Conservation (phyloP, 92 coral and sea anemone genomes). For the Muricea muricata region DNA sequence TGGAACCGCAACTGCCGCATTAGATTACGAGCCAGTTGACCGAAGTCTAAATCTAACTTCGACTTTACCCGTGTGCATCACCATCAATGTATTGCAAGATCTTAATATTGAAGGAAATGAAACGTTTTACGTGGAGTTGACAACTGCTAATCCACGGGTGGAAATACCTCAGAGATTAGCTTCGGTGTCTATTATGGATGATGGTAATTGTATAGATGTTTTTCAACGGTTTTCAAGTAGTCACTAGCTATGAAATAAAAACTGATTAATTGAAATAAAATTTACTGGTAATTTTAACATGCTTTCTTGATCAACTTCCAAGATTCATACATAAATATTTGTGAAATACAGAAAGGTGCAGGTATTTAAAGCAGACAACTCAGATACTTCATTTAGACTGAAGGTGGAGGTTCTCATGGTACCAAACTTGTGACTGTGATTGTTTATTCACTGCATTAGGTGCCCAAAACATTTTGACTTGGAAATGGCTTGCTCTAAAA, state of each 20-base stretch:
- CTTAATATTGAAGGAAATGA: slow-evolving; percentile 31
- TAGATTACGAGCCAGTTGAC: neutral
- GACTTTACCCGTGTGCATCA: neutral
- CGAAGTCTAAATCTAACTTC: neutral
- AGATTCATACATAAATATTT: too few relatives aligned
- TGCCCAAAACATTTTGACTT: neutral
- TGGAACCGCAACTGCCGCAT: slow-evolving; percentile 12
- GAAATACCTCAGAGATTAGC: slow-evolving; percentile 15
- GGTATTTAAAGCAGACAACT: too few relatives aligned
- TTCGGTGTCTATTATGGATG: slow-evolving; percentile 9
- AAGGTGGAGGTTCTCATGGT: too few relatives aligned
- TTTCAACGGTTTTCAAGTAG: neutral
- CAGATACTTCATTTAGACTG: too few relatives aligned
- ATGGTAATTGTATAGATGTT: slow-evolving; percentile 6
- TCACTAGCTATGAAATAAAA: too few relatives aligned
- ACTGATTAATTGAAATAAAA: too few relatives aligned
- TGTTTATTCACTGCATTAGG: neutral
- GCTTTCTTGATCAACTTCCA: too few relatives aligned
- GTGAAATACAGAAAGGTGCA: too few relatives aligned
- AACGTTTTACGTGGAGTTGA: slow-evolving; percentile 4
- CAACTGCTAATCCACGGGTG: slow-evolving; percentile 2
- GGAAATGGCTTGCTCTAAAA: neutral
- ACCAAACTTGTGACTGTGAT: too few relatives aligned
- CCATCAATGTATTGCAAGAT: slow-evolving; percentile 5
- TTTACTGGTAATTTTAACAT: too few relatives aligned